Evolutionary conservation across 2,113 vertebrate genomes (phyloP).

Genomic region (Oreotrochilus melanogaster): DNA sequence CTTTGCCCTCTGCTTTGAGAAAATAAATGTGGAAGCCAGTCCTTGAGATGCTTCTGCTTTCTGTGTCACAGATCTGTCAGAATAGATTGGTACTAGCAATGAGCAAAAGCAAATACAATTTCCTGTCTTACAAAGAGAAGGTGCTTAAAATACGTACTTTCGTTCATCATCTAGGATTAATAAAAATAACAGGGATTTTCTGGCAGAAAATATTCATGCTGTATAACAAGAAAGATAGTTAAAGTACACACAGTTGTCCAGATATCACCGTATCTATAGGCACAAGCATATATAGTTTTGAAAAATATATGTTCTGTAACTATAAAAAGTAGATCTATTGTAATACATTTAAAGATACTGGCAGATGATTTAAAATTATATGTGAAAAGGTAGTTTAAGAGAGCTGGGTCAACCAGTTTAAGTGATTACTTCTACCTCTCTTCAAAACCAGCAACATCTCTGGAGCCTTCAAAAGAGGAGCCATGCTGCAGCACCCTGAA

Average conservation of each 20-base stretch:
- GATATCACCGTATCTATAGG: neutral
- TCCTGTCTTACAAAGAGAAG: constrained; percentile 5
- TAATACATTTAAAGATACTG: neutral
- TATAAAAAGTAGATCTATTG: neutral
- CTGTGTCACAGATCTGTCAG: constrained; percentile 25
- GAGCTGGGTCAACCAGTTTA: neutral
- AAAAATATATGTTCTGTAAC: neutral
- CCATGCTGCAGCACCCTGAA: fast-evolving
- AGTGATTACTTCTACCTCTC: neutral
- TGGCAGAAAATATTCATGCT: neutral
- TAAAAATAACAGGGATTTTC: constrained; percentile 14
- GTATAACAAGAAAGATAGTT: neutral
- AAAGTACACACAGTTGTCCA: neutral
- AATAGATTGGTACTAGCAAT: neutral
- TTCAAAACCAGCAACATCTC: neutral
- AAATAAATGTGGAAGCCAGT: constrained; percentile 55
- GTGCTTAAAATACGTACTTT: constrained; percentile 18
- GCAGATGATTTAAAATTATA: neutral
- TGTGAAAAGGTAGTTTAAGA: neutral
- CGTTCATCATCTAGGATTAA: neutral
- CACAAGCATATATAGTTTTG: neutral
- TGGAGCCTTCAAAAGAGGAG: neutral
- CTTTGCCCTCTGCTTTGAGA: constrained; percentile 48
- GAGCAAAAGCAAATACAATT: constrained; percentile 50
- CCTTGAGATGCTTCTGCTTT: constrained; percentile 18